Evolutionary conservation across 37 sponge, comb jelly and placozoan genomes (phyloP), one percentile per base, ranked within the genome.

Genomic region (Dysidea cf. avara): DNA sequence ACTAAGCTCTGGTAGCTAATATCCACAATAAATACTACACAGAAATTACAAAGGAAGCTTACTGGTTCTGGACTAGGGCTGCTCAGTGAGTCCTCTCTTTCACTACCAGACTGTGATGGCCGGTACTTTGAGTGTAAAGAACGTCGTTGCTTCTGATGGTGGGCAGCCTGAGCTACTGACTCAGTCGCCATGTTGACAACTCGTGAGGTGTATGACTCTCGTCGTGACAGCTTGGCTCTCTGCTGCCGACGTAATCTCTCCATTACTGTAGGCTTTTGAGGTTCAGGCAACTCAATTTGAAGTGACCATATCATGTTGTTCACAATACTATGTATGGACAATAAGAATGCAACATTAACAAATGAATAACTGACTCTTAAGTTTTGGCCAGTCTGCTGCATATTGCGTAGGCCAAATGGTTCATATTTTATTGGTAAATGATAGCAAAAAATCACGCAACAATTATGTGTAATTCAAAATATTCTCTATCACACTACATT

Each of bases 291-390:
- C 52, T 47, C 69, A 47, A 68, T 46, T 39, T 68, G 69, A 51
- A 47, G 1, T n/a, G 85, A 85, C 85, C 85, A 85, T 29, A 85
- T 57, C 79, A 72, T 78, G 58, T 85, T 63, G 68, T 85, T 73
- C 61, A 85, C 85, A 26, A 85, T 85, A 39, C 85, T 85, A 54
- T 33, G 56, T 1, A 31, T 31, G 48, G 28, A 61, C 17, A 71
- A 46, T 33, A 13, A 48, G 65, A 22, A 21, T 20, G 64, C 7
- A 7, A 38, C 7, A 63, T 39, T n/a, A 37, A 64, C 35, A 22
- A 14, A 25, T 53, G 61, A 61, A 7, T 18, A 20, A 11, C 56
- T 24, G 37, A 53, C 21, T 2, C 4, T 11, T 24, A 38, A 1
- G 58, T 51, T 4, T 20, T n/a, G n/a, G n/a, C n/a, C n/a, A n/a